Base-by-base conservation (phyloP, 2,797 vertebrate genomes). In the Sebastes steindachneri region DNA sequence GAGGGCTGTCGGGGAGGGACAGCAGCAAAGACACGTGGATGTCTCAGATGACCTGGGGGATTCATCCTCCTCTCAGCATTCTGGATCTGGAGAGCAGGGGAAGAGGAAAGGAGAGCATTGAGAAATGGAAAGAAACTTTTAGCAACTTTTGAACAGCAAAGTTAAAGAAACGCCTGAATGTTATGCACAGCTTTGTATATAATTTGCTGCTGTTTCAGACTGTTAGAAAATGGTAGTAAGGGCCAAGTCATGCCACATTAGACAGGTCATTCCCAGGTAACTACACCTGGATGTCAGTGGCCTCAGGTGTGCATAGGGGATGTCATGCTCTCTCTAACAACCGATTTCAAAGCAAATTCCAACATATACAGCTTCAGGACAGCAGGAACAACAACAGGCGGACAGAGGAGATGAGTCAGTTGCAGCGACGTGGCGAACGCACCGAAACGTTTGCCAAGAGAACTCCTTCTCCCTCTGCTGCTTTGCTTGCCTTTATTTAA, bases 11-110 rank as follows among this genome's bases (percentile, higher is more conserved):
- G 79, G 28, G 68, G 73, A 63, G 64, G 77, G 90, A 89, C 89
- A 84, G 91, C 87, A 73, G 88, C 79, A 68, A 77, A 77, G 86
- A 90, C 80, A 81, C 84, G n/a, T 69, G 62, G 80, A 58, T 58
- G 85, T 90, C 89, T 92, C 88, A 66, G 90, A 89, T 81, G 82
- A 86, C 84, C 85, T 86, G 76, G 45, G 68, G 76, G 84, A 91
- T 89, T 95, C 96, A 96, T 96, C 51, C 78, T 94, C 86, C 80
- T 88, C 77, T 93, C 79, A 80, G 90, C 95, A 96, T 96, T 90
- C 76, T 95, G 90, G 85, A 93, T 90, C 95, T 96, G 85, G 54
- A 69, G 77, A 74, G 79, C 15, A 83, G 28, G 3, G 37, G 21
- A 55, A 45, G 17, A 76, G 17, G n/a, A 45, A 45, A 3, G 11